Conservation (phyloP, 2,113 vertebrate genomes). For the Macquaria ambigua region DNA sequence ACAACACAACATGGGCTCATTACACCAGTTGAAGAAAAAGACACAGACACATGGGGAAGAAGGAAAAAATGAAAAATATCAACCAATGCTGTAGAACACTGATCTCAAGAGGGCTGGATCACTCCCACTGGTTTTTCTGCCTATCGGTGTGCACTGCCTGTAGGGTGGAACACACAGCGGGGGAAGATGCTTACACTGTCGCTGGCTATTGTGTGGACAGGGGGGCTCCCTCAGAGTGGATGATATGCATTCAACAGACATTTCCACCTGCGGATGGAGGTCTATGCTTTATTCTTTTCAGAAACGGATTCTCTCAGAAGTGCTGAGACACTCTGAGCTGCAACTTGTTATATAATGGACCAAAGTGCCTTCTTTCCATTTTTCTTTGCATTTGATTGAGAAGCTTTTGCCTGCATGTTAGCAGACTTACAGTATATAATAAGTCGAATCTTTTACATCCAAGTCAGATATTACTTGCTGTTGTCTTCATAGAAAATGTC, state of each 20-base stretch:
- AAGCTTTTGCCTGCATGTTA: conserved; percentile 42
- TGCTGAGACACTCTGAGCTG: conserved; percentile 51
- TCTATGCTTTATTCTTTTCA: conserved; percentile 51
- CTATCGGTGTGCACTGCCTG: conserved; percentile 68
- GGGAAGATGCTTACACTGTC: conserved; percentile 75
- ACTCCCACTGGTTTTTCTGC: conserved; percentile 77
- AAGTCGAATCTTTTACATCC: conserved; percentile 29
- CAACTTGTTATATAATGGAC: conserved; percentile 73
- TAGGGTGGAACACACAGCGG: conserved; percentile 65
- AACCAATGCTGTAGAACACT: conserved; percentile 69
- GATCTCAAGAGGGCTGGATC: conserved; percentile 80
- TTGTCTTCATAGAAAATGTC: conserved; percentile 22
- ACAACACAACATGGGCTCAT: conserved; percentile 61
- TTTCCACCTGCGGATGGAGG: conserved; percentile 70
- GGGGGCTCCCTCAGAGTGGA: conserved; percentile 68
- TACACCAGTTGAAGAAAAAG: conserved; percentile 57
- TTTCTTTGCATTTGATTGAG: conserved; percentile 49
- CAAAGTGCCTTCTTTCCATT: conserved; percentile 66
- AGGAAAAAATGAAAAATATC: conserved; percentile 70
- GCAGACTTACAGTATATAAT: conserved; percentile 28
- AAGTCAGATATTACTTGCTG: conserved; percentile 27
- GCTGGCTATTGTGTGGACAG: conserved; percentile 78
- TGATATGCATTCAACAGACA: conserved; percentile 66
- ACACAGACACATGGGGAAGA: conserved; percentile 59
- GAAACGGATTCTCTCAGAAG: conserved; percentile 61